Conservation (phyloP, 2,113 vertebrate genomes). For the Lepisosteus osseus region DNA sequence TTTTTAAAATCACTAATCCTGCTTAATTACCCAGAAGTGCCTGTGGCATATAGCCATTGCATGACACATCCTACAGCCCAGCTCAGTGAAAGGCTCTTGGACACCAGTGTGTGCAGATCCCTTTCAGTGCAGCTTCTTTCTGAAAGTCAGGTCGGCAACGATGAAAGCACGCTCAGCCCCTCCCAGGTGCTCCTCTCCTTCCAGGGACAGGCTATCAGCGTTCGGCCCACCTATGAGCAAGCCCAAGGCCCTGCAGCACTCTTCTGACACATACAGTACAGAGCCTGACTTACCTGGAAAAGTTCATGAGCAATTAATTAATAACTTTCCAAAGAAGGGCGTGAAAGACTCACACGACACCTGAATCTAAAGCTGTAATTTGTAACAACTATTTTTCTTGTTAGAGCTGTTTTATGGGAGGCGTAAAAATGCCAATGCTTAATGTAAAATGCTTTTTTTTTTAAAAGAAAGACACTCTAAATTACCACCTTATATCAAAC, state of each 20-base stretch:
- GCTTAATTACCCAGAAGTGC: slow-evolving; percentile 29
- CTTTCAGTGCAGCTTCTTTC: not conserved
- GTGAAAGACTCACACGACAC: slow-evolving; percentile 52
- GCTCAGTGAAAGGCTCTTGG: not conserved
- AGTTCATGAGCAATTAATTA: slow-evolving; percentile 9
- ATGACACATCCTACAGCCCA: slow-evolving; percentile 37
- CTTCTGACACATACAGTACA: slow-evolving; percentile 9
- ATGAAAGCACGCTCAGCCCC: slow-evolving; percentile 24
- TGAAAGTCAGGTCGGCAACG: not conserved
- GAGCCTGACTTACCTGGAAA: not conserved
- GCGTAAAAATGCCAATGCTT: slow-evolving; percentile 38
- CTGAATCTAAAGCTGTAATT: slow-evolving; percentile 67
- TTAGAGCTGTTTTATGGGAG: slow-evolving; percentile 69
- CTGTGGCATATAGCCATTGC: slow-evolving; percentile 32
- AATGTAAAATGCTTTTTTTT: too few species aligned
- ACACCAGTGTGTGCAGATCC: not conserved
- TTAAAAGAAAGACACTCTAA: too few species aligned
- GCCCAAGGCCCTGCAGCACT: not conserved
- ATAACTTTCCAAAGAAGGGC: slow-evolving; percentile 22
- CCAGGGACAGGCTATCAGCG: slow-evolving; percentile 45
- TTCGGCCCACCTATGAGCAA: slow-evolving; percentile 47
- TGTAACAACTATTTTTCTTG: slow-evolving; percentile 59
- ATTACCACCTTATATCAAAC: too few species aligned
- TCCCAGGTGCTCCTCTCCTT: slow-evolving; percentile 41
- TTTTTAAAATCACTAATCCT: slow-evolving; percentile 47